Evolutionary conservation across 2,888 invertebrate species (phyloP).

Genomic region (Synanthedon vespiformis): DNA sequence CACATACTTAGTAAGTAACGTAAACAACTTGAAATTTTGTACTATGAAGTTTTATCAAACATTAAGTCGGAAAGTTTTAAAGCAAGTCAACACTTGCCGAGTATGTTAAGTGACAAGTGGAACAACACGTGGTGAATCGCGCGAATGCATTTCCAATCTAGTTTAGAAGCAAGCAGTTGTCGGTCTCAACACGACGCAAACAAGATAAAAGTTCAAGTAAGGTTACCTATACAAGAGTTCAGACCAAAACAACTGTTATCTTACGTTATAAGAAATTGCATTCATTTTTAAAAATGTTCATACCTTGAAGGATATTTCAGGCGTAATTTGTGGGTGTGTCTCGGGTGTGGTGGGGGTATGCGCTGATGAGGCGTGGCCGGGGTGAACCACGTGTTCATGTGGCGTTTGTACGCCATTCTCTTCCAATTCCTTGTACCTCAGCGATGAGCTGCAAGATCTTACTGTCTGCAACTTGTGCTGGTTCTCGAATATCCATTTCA

Average conservation of each 20-base stretch:
- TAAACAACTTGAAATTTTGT: no score
- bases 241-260: slow-evolving; percentile 3
- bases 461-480: slow-evolving; percentile 77
- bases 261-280: background rate
- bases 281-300: no score
- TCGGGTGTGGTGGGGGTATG: slow-evolving; percentile 18
- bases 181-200: slow-evolving; percentile 19
- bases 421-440: slow-evolving; percentile 61
- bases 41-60: no score
- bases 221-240: slow-evolving; percentile 7
- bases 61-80: no score
- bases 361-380: slow-evolving; percentile 15
- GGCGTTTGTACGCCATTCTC: slow-evolving; percentile 27
- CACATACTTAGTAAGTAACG: no score
- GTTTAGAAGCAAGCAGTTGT: slow-evolving; percentile 15
- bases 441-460: slow-evolving; percentile 69
- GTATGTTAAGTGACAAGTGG: no score
- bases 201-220: slow-evolving; percentile 38
- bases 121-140: no score
- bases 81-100: no score
- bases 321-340: slow-evolving; percentile 40
- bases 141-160: no score
- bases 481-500: slow-evolving; percentile 77
- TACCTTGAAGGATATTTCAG: slow-evolving; percentile 72
- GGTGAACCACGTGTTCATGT: slow-evolving; percentile 28